These are phyloP conservation scores for Epirrhoe tristata DNA, from an alignment of 2,888 invertebrate species.

Conservation along the genomic window DNA sequence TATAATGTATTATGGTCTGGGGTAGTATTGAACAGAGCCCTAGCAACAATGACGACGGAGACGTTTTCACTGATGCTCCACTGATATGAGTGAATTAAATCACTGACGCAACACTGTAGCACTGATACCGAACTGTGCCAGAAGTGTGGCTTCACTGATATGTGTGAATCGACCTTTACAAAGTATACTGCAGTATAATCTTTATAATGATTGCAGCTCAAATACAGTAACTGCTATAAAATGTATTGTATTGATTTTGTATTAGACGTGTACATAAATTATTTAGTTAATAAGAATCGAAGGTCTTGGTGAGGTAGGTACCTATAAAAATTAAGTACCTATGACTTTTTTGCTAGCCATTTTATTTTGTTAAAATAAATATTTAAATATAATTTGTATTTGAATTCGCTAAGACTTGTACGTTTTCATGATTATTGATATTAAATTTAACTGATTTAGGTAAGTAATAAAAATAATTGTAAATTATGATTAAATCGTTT, in stretches of 20 bases:
- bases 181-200: neutral
- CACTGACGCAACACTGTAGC: too few species aligned
- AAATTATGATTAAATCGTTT: conserved; percentile 32
- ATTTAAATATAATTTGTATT: conserved; percentile 20
- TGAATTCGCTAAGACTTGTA: conserved; percentile 51
- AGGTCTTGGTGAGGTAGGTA: conserved; percentile 18
- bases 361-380: conserved; percentile 11
- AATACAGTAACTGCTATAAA: conserved; percentile 10
- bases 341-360: conserved; percentile 12
- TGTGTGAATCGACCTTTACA: neutral
- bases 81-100: too few species aligned
- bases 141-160: too few species aligned
- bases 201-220: conserved; percentile 13
- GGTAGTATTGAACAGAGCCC: too few species aligned
- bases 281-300: neutral
- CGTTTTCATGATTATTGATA: conserved; percentile 63
- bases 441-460: conserved; percentile 63
- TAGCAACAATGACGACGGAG: too few species aligned
- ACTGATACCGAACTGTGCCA: too few species aligned
- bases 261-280: conserved; percentile 5
- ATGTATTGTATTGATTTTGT: conserved; percentile 12
- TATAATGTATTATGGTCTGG: too few species aligned
- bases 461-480: conserved; percentile 62
- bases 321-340: neutral
- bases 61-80: too few species aligned